Conservation (phyloP, 2,113 vertebrate genomes). For the Peromyscus polionotus region DNA sequence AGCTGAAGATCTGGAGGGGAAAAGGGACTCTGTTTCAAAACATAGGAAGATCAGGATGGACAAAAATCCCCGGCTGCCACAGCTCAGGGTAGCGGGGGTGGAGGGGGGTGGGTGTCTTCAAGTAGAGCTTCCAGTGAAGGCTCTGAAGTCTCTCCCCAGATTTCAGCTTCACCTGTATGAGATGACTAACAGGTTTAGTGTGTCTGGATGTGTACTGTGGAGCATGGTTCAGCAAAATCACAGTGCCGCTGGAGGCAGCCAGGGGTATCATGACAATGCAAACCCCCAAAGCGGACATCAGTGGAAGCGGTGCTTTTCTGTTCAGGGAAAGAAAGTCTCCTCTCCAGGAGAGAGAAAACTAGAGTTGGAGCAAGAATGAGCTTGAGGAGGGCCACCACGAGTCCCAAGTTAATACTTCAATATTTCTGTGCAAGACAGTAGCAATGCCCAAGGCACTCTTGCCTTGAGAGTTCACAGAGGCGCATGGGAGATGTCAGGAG, state of each 20-base stretch:
- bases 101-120: background rate
- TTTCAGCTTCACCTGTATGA: background rate
- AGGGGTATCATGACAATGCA: background rate
- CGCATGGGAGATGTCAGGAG: background rate
- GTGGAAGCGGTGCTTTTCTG: background rate
- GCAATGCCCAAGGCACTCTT: rapidly evolving
- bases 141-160: background rate
- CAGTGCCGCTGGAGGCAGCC: background rate
- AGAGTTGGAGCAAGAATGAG: background rate
- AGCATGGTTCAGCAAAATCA: background rate
- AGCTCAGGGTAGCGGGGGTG: background rate
- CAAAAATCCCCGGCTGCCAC: background rate
- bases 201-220: background rate
- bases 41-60: background rate
- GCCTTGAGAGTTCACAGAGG: background rate
- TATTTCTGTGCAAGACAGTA: background rate
- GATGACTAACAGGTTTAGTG: background rate
- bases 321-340: background rate
- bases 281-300: background rate
- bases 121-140: background rate
- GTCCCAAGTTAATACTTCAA: background rate
- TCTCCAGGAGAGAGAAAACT: background rate
- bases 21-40: background rate
- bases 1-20: background rate
- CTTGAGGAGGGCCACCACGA: background rate